phyloP scores from a whole-genome alignment of 2,113 vertebrate genomes.

The Zosterops hypoxanthus region DNA sequence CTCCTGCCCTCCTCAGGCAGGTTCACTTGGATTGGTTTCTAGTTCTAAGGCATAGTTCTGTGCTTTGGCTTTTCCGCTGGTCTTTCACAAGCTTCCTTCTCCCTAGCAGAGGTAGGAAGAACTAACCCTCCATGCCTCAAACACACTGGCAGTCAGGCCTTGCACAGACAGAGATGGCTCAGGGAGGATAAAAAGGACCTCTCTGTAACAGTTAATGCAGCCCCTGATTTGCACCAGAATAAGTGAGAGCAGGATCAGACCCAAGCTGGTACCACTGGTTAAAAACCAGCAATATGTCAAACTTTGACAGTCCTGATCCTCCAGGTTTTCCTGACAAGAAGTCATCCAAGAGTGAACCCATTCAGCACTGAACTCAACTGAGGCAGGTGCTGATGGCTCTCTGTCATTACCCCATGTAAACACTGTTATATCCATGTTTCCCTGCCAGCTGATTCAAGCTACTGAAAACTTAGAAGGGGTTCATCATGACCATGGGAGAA shows the following conservation, averaged over 20 bases:
- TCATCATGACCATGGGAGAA: background rate
- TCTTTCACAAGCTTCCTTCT: slow-evolving; percentile 3
- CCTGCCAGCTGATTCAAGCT: background rate
- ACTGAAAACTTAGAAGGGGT: background rate
- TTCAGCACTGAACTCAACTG: background rate
- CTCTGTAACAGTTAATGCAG: background rate
- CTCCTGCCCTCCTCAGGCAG: background rate
- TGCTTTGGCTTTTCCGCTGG: slow-evolving; percentile 31
- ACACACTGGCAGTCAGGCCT: background rate
- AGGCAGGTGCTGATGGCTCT: background rate
- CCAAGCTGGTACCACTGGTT: background rate
- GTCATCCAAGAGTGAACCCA: background rate
- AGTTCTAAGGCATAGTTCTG: background rate
- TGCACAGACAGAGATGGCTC: background rate
- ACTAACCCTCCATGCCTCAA: background rate
- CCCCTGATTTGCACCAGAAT: background rate
- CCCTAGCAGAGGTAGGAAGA: background rate
- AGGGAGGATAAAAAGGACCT: background rate
- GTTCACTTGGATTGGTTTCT: background rate
- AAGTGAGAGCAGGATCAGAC: background rate
- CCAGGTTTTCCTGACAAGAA: background rate
- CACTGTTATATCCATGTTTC: background rate
- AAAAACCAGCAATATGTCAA: background rate
- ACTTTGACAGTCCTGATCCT: background rate
- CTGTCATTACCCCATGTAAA: background rate